Evolutionary conservation across 2,113 vertebrate species (phyloP), one percentile per base, ranked within the genome.

Genomic region (Melozone crissalis): DNA sequence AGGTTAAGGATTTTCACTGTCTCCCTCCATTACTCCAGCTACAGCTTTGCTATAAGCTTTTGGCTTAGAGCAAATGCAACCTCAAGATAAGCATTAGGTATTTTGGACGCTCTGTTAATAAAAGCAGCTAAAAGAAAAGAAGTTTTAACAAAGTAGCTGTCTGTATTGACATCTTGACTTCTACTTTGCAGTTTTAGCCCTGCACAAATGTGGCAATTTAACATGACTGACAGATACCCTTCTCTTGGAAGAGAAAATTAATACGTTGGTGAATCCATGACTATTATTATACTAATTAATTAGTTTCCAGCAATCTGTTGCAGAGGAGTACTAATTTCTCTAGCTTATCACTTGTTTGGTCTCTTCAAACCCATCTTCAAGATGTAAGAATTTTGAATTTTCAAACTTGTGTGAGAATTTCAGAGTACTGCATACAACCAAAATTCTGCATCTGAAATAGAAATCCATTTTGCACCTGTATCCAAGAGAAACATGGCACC

Each of bases 221-320:
- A 79, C 10, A 23, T 21, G 44, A 79, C 24, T 0, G 0, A 75
- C 16, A 54, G 30, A 59, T 17, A 66, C 4, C 5, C 10, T 52
- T 87, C 57, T 31, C 27, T 55, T 82, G 54, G 35, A 68, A 93
- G 20, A 78, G 26, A 74, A 82, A 81, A 74, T 58, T 12, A 77
- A n/a, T 11, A 85, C 0, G 0, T 16, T 72, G 27, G 30, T 49
- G 66, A 91, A 79, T 75, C 16, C 27, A 71, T 37, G 17, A 63
- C 49, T 78, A 43, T 33, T 81, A 61, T 37, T 84, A 58, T 18
- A 75, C 21, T 71, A 39, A 37, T 33, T 66, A 90, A 81, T 35
- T 90, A 33, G 18, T 52, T 90, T 62, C 33, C 68, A 61, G 51
- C 11, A 76, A 55, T 55, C 52, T 66, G 11, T 83, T 90, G 27